Evolutionary conservation across 1,140 invertebrate species (phyloP).

Genomic region (Aphelinus certus): DNA sequence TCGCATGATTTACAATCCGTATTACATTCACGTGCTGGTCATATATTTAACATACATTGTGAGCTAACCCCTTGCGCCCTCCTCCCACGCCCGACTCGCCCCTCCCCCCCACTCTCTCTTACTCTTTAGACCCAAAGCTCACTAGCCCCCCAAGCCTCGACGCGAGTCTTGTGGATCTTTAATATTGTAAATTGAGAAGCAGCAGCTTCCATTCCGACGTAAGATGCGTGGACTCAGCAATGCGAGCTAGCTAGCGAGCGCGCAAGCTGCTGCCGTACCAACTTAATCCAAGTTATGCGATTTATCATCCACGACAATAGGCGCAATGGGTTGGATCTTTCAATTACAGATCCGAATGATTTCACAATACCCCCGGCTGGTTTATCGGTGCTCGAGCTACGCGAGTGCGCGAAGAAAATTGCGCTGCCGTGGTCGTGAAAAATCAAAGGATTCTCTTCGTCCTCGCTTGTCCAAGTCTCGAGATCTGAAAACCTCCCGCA

Average conservation of each 20-base stretch:
- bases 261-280: conserved; percentile 3
- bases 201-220: conserved; percentile 12
- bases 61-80: conserved; percentile 56
- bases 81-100: conserved; percentile 15
- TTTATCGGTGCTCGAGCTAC: too few species aligned
- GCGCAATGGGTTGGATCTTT: conserved; percentile 15
- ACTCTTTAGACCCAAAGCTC: conserved; percentile 30
- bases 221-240: conserved; percentile 9
- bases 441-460: too few species aligned
- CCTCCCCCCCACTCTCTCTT: conserved; percentile 37
- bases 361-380: too few species aligned
- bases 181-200: conserved; percentile 32
- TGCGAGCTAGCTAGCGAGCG: not conserved
- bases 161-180: conserved; percentile 20
- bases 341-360: not conserved
- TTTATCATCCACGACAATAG: conserved; percentile 17
- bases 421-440: too few species aligned
- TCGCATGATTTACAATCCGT: conserved; percentile 66
- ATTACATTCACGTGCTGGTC: conserved; percentile 65
- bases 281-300: conserved; percentile 31
- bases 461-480: too few species aligned
- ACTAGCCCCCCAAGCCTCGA: not conserved
- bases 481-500: too few species aligned
- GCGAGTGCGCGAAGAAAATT: too few species aligned
- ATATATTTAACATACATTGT: conserved; percentile 67